A percentile compares a stretch with the other conserved stretches of the same genome.
phyloP scores from a whole-genome alignment of 2,113 vertebrate genomes.

The Amblyopsis rosae region DNA sequence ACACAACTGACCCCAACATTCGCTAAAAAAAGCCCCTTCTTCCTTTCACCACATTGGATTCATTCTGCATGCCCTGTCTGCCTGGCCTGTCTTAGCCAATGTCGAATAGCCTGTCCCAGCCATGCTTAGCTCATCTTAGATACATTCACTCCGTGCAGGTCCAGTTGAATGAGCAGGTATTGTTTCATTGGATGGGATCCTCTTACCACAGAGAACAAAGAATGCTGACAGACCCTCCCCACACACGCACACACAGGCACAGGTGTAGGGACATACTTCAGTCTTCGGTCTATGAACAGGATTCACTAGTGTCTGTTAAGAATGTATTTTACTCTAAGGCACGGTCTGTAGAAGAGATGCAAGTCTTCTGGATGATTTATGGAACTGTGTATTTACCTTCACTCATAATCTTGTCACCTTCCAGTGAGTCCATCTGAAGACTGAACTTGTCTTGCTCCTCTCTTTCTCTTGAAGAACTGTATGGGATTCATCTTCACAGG shows the following conservation, averaged over 20 bases:
- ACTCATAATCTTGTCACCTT: not conserved
- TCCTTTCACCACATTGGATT: slow-evolving; percentile 49
- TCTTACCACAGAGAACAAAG: slow-evolving; percentile 68
- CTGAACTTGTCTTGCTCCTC: slow-evolving; percentile 25
- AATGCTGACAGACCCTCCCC: slow-evolving; percentile 24
- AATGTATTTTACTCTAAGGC: slow-evolving; percentile 27
- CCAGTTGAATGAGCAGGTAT: slow-evolving; percentile 64
- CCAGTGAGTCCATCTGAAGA: not conserved
- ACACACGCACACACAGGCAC: slow-evolving; percentile 19
- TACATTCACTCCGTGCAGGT: slow-evolving; percentile 55
- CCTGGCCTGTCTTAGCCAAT: slow-evolving; percentile 31
- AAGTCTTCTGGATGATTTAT: slow-evolving; percentile 2
- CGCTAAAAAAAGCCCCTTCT: slow-evolving; percentile 35
- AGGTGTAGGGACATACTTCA: slow-evolving; percentile 10
- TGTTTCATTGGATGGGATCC: slow-evolving; percentile 65
- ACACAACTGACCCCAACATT: slow-evolving; percentile 34
- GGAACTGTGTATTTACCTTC: not conserved
- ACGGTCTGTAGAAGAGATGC: slow-evolving; percentile 3
- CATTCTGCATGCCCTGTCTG: slow-evolving; percentile 35
- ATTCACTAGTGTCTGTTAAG: slow-evolving; percentile 37
- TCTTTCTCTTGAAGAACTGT: slow-evolving; percentile 16
- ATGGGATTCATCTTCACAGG: slow-evolving; percentile 44
- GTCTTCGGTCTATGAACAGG: slow-evolving; percentile 40
- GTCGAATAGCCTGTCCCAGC: slow-evolving; percentile 24
- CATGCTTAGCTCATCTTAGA: slow-evolving; percentile 43